phyloP scores from a whole-genome alignment of 92 coral and sea anemone species.

The Zoanthus gigantus region DNA sequence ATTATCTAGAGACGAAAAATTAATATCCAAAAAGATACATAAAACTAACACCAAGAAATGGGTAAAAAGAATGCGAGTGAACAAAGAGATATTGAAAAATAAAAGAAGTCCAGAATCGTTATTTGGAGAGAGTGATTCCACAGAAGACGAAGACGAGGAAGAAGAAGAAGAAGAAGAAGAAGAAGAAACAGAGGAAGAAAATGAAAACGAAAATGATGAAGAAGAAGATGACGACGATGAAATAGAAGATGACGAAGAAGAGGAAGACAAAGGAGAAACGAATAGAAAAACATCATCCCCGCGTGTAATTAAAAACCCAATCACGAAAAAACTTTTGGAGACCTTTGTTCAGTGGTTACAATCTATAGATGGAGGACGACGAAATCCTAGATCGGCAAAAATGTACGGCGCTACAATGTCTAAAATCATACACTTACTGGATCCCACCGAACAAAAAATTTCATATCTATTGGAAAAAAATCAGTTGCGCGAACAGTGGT shows the following conservation, averaged over 20 bases:
- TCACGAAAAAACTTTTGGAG: background rate
- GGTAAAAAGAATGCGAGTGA: no score
- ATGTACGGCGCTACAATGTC: background rate
- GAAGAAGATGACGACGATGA: background rate
- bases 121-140: background rate
- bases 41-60: no score
- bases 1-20: conserved; percentile 33
- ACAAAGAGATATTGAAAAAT: no score
- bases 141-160: background rate
- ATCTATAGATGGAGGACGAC: background rate
- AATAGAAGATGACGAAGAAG: background rate
- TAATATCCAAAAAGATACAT: background rate
- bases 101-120: background rate
- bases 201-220: background rate
- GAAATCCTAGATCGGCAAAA: background rate
- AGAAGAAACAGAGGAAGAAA: background rate
- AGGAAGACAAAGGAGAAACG: no score
- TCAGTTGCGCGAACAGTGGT: background rate
- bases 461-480: background rate
- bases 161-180: background rate
- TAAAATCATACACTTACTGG: background rate
- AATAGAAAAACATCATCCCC: no score
- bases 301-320: background rate
- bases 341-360: background rate
- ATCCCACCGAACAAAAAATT: background rate